Evolutionary conservation across 2,113 vertebrate genomes (phyloP).

Genomic region (Oryzias javanicus): DNA sequence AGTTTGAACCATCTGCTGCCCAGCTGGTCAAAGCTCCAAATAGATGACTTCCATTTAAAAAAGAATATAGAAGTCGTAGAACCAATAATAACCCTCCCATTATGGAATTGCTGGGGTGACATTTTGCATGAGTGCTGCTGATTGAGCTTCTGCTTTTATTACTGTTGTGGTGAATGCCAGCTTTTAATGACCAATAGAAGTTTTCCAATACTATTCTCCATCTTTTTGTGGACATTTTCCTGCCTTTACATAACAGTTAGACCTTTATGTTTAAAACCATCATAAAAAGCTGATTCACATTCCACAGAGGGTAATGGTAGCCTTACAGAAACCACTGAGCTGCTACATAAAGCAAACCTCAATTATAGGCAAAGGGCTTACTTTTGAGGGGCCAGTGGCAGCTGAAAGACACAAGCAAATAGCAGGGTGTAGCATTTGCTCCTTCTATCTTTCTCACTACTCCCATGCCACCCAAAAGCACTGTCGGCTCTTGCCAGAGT

Average conservation of each 20-base stretch:
- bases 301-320: constrained; percentile 63
- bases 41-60: constrained; percentile 47
- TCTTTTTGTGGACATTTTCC: constrained; percentile 39
- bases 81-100: constrained; percentile 38
- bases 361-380: constrained; percentile 74
- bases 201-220: constrained; percentile 28
- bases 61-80: constrained; percentile 28
- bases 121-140: constrained; percentile 27
- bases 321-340: constrained; percentile 48
- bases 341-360: constrained; percentile 62
- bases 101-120: constrained; percentile 33
- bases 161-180: neutral
- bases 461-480: constrained; percentile 64
- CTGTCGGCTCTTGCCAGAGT: constrained; percentile 57
- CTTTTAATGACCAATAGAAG: constrained; percentile 12
- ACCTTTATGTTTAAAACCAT: constrained; percentile 54
- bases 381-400: constrained; percentile 57
- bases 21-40: constrained; percentile 36
- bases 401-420: constrained; percentile 41
- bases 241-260: constrained; percentile 60
- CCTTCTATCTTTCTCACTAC: constrained; percentile 51
- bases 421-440: constrained; percentile 72
- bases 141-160: constrained; percentile 19
- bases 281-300: constrained; percentile 63
- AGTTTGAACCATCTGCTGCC: constrained; percentile 22